Conservation (phyloP, 2,113 vertebrate species). For the Podocnemis expansa region DNA sequence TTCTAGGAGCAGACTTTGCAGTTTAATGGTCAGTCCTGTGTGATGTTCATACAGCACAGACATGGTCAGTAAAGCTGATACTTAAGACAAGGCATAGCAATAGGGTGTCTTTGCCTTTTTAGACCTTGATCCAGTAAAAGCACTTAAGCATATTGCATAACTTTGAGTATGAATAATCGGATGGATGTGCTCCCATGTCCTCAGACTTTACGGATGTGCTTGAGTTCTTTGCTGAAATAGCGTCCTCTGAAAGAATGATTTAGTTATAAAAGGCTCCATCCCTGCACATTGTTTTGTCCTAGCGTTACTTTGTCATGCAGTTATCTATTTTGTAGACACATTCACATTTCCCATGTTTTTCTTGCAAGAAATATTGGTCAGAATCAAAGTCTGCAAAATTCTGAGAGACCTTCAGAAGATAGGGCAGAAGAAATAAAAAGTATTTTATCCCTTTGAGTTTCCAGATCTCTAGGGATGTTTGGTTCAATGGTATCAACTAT, state of each 20-base stretch:
- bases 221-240: not conserved
- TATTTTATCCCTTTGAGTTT: slow-evolving; percentile 18
- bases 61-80: not conserved
- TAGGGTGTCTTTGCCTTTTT: not conserved
- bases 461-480: slow-evolving; percentile 56
- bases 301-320: not conserved
- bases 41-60: not conserved
- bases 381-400: slow-evolving; percentile 52
- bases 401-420: not conserved
- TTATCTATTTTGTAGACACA: not conserved
- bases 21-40: not conserved
- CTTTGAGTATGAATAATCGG: not conserved
- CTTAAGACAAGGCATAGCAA: not conserved
- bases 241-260: not conserved
- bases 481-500: slow-evolving; percentile 57
- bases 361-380: slow-evolving; percentile 57
- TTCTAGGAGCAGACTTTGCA: not conserved
- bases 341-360: not conserved
- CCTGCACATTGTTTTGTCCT: not conserved
- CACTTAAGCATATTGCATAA: not conserved
- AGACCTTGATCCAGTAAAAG: not conserved
- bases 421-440: not conserved
- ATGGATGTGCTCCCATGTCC: not conserved
- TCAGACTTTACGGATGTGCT: not conserved
- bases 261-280: not conserved